phyloP scores from a whole-genome alignment of 1,140 invertebrate genomes.

The Sitophilus oryzae region DNA sequence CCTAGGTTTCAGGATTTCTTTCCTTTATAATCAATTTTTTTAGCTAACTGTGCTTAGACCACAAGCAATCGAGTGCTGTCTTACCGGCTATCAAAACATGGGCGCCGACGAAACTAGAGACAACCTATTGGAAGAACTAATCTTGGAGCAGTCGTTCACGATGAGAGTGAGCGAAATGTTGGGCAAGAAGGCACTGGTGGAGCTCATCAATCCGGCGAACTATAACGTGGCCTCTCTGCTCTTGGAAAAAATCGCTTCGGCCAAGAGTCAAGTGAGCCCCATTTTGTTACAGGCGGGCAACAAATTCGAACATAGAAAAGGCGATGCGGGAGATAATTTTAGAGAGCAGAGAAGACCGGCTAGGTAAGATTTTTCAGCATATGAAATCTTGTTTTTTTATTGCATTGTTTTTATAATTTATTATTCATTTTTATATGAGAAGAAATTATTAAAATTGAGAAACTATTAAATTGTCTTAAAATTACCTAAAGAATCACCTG shows the following conservation, averaged over 20 bases:
- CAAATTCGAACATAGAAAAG: slow-evolving; percentile 35
- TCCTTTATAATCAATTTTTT: background rate
- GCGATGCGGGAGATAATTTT: slow-evolving; percentile 14
- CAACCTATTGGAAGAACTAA: slow-evolving; percentile 46
- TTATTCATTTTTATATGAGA: too few species aligned
- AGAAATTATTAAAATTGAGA: too few species aligned
- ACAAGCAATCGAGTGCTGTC: slow-evolving; percentile 70
- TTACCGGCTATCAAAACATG: slow-evolving; percentile 51
- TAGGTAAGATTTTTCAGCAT: too few species aligned
- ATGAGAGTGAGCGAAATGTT: slow-evolving; percentile 52
- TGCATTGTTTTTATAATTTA: background rate
- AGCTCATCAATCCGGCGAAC: slow-evolving; percentile 46
- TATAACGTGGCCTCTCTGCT: slow-evolving; percentile 39
- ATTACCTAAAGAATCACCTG: too few species aligned
- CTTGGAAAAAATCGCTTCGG: slow-evolving; percentile 36
- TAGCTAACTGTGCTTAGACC: slow-evolving; percentile 56
- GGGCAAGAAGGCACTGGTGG: slow-evolving; percentile 46
- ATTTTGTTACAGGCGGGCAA: slow-evolving; percentile 37
- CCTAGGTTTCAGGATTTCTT: background rate
- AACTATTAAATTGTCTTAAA: too few species aligned
- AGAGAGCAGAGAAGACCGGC: slow-evolving; percentile 21
- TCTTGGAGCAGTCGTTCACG: slow-evolving; percentile 48
- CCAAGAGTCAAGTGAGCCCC: slow-evolving; percentile 37
- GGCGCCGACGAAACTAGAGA: slow-evolving; percentile 39
- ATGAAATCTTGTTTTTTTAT: too few species aligned